Conservation (phyloP, 2,113 vertebrate genomes). For the Bubo blakistoni region DNA sequence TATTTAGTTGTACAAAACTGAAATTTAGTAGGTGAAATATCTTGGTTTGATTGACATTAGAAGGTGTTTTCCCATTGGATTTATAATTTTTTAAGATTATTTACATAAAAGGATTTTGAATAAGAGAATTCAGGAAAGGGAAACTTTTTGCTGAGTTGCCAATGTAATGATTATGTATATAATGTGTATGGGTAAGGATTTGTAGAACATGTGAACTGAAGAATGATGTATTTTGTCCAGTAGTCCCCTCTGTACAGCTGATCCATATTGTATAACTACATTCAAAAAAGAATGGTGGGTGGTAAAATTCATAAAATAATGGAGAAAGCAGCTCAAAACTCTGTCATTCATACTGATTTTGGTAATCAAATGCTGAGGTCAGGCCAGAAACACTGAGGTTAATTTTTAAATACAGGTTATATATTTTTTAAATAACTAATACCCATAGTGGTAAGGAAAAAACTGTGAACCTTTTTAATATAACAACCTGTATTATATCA, state of each 20-base stretch:
- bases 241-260: background rate
- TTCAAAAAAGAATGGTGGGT: background rate
- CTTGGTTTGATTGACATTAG: background rate
- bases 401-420: background rate
- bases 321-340: background rate
- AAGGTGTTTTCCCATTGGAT: background rate
- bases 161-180: background rate
- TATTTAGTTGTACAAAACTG: background rate
- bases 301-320: background rate
- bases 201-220: background rate
- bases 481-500: background rate
- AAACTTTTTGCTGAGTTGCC: background rate
- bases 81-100: background rate
- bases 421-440: background rate
- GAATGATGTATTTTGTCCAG: background rate
- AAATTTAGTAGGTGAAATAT: background rate
- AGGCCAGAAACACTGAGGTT: background rate
- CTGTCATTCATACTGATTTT: background rate
- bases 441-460: background rate
- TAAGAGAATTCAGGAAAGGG: background rate
- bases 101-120: background rate
- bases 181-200: background rate
- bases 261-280: background rate
- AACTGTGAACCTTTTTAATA: fast-evolving
- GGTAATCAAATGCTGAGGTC: background rate